These are phyloP conservation scores for Nannoperca australis DNA, from an alignment of 2,797 vertebrate species.

Conservation along the genomic window DNA sequence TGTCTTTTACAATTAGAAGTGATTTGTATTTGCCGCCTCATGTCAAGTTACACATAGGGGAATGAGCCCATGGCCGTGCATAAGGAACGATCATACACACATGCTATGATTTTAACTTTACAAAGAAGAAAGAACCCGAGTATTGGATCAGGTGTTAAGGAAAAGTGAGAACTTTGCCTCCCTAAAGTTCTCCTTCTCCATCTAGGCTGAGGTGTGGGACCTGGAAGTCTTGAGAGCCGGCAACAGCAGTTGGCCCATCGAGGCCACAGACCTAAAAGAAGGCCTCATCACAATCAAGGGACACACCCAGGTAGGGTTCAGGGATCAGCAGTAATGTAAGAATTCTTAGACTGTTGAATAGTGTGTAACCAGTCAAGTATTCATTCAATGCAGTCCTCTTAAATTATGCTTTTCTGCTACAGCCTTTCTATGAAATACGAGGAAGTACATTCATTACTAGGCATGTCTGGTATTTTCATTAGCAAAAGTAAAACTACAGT, in stretches of 20 bases:
- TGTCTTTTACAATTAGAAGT: not conserved
- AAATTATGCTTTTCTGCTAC: not conserved
- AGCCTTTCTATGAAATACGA: not conserved
- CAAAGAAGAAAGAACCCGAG: not conserved
- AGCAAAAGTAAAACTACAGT: not conserved
- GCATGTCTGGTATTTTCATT: not conserved
- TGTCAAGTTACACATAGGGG: not conserved
- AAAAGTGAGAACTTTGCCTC: not conserved
- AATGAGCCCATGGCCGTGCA: not conserved
- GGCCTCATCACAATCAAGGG: constrained; percentile 95
- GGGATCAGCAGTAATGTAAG: not conserved
- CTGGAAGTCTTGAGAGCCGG: constrained; percentile 92
- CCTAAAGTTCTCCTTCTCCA: not conserved
- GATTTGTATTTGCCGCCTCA: not conserved
- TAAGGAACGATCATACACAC: not conserved
- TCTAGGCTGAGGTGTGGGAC: constrained; percentile 98
- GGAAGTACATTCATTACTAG: not conserved
- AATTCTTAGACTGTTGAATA: not conserved
- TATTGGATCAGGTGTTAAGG: not conserved
- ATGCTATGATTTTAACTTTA: not conserved
- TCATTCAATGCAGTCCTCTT: not conserved
- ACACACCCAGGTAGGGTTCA: constrained; percentile 89
- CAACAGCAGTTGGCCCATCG: constrained; percentile 91
- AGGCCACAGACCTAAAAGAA: constrained; percentile 91
- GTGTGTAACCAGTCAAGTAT: not conserved